Conservation (phyloP, 1,140 invertebrate genomes). For the Achatina immaculata region DNA sequence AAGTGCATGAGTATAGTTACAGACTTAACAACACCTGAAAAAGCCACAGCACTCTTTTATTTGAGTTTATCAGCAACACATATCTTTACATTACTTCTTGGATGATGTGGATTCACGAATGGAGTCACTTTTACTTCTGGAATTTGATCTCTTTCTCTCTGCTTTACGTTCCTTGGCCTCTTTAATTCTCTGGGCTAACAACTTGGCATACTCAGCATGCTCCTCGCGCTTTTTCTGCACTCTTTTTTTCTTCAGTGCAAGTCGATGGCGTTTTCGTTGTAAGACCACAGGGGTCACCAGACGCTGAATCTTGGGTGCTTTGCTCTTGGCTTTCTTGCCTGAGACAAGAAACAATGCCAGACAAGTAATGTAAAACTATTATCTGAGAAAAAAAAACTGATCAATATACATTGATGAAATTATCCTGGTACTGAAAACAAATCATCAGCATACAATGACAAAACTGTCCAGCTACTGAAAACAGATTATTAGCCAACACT, state of each 20-base stretch:
- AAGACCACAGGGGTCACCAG: constrained; percentile 94
- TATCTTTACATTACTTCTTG: constrained; percentile 39
- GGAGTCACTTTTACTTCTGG: constrained; percentile 54
- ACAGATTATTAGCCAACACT: no score
- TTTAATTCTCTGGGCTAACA: constrained; percentile 95
- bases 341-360: constrained; percentile 45
- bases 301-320: constrained; percentile 99
- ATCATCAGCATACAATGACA: no score
- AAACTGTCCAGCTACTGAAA: no score
- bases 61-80: no score
- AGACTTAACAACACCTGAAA: no score
- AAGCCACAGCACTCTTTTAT: no score
- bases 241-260: constrained; percentile 93
- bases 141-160: constrained; percentile 78
- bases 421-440: no score
- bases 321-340: constrained; percentile 78
- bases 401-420: no score
- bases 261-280: constrained; percentile 92
- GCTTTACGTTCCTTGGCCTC: constrained; percentile 91
- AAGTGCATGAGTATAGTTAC: no score
- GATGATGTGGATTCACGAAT: constrained; percentile 50
- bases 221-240: constrained; percentile 83
- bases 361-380: no score
- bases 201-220: constrained; percentile 94
- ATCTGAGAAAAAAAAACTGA: no score